phyloP scores from a whole-genome alignment of 2,113 vertebrate species.

The Gasterosteus nipponicus region DNA sequence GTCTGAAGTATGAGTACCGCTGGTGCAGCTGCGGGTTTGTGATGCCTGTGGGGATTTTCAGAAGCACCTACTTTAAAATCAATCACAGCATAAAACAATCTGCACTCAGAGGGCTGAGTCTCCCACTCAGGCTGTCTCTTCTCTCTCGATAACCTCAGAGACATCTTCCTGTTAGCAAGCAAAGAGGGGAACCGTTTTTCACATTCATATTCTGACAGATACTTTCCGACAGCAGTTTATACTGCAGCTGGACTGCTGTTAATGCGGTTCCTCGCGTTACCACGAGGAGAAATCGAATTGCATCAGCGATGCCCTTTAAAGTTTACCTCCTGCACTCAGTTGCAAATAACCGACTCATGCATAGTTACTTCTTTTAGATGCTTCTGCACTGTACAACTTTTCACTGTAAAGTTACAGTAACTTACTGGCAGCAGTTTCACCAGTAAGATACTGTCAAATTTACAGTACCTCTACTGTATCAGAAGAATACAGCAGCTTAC shows the following conservation, averaged over 20 bases:
- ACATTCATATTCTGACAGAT: conserved; percentile 19
- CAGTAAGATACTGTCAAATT: too few relatives aligned
- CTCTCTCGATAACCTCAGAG: conserved; percentile 31
- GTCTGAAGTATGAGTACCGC: conserved; percentile 42
- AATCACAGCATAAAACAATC: conserved; percentile 52
- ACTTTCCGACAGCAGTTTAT: conserved; percentile 18
- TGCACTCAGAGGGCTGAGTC: conserved; percentile 43
- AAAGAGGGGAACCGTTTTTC: conserved; percentile 29
- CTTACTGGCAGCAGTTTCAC: too few relatives aligned
- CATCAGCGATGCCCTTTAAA: too few relatives aligned
- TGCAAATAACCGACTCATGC: too few relatives aligned
- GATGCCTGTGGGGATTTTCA: conserved; percentile 39
- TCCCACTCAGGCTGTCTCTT: conserved; percentile 28
- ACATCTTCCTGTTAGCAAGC: conserved; percentile 14
- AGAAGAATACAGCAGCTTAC: too few relatives aligned
- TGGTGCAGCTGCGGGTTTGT: conserved; percentile 22
- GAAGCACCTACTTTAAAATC: conserved; percentile 66
- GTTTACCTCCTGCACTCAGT: too few relatives aligned
- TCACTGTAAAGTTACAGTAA: too few relatives aligned
- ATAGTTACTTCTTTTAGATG: too few relatives aligned
- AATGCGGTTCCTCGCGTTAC: background rate
- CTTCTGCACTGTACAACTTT: too few relatives aligned
- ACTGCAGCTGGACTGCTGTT: background rate
- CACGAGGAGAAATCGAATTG: background rate
- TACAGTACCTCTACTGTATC: too few relatives aligned